Conservation (phyloP, 2,113 vertebrate species). For the Tauraco erythrolophus region DNA sequence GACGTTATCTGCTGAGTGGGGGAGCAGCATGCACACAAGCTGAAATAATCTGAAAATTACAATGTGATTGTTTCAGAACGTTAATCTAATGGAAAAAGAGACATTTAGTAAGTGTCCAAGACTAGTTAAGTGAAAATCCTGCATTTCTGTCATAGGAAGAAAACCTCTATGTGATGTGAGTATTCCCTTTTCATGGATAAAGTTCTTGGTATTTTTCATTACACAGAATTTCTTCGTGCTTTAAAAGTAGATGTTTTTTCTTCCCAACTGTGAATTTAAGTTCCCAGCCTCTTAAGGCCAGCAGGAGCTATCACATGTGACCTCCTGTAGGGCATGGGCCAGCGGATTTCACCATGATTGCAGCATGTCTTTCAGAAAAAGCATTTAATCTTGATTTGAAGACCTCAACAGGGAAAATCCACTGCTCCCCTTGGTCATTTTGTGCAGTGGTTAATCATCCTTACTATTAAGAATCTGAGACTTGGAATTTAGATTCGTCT, state of each 20-base stretch:
- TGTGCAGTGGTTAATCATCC: conserved; percentile 47
- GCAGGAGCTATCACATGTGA: not conserved
- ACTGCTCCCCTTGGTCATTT: not conserved
- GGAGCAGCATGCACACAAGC: not conserved
- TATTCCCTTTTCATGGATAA: not conserved
- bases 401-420: not conserved
- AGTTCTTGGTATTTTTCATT: not conserved
- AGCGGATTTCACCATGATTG: not conserved
- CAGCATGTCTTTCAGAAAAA: not conserved
- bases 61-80: not conserved
- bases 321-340: not conserved
- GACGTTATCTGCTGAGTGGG: not conserved
- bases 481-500: not conserved
- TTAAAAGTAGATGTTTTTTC: not conserved
- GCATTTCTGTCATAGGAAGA: not conserved
- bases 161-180: not conserved
- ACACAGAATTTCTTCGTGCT: not conserved
- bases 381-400: not conserved
- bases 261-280: not conserved
- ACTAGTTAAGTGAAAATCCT: not conserved
- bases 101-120: not conserved
- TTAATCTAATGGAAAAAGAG: not conserved
- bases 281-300: not conserved
- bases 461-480: not conserved
- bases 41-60: not conserved